phyloP scores from a whole-genome alignment of 2,113 vertebrate genomes.

The Fukomys damarensis region DNA sequence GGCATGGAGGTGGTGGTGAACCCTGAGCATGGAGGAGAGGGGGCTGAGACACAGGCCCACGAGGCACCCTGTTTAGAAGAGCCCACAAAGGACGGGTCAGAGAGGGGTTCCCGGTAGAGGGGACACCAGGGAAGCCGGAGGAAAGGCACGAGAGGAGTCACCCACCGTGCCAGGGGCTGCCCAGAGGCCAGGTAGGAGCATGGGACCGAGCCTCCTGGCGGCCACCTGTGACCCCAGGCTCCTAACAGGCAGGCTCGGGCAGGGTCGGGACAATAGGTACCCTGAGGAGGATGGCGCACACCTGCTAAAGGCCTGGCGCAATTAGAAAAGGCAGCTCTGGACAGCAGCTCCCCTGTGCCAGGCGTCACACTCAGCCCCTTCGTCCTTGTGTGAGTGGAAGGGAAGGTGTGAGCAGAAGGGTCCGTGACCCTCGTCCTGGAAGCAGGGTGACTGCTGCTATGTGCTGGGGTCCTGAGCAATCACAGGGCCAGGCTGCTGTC shows the following conservation, averaged over 20 bases:
- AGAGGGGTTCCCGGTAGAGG: neutral
- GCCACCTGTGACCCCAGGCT: neutral
- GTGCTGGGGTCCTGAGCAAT: accelerated
- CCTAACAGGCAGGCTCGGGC: neutral
- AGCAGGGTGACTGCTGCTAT: accelerated
- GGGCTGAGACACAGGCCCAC: accelerated
- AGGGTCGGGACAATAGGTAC: accelerated
- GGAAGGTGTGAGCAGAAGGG: neutral
- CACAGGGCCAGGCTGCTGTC: accelerated
- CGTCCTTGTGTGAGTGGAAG: no score
- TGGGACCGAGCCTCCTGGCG: accelerated
- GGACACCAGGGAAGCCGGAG: neutral
- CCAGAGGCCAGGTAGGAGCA: neutral
- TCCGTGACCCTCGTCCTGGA: accelerated
- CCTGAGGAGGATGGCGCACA: neutral
- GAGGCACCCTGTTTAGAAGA: accelerated
- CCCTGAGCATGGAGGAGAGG: accelerated
- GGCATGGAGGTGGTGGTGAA: neutral
- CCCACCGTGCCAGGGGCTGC: accelerated
- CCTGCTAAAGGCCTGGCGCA: neutral
- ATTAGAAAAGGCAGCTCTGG: accelerated
- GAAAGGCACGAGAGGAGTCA: neutral
- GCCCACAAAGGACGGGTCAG: no score
- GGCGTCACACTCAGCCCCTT: no score
- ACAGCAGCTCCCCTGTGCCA: accelerated